These are phyloP conservation scores for Colletes collaris DNA, from an alignment of 2,888 invertebrate species.

Conservation along the genomic window DNA sequence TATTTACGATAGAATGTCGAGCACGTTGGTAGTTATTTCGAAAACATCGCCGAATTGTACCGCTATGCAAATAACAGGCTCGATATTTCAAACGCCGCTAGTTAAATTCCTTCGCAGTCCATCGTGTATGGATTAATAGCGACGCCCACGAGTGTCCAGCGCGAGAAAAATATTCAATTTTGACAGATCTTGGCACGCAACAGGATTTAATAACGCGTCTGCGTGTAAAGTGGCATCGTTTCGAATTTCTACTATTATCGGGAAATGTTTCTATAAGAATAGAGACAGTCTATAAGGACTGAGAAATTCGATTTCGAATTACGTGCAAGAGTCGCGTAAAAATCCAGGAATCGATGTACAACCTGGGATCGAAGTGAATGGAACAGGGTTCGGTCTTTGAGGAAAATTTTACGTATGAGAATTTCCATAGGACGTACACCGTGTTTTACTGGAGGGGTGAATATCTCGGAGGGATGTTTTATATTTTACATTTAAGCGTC, in stretches of 20 bases:
- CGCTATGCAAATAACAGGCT: background rate
- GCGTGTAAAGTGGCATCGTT: no score
- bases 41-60: background rate
- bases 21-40: background rate
- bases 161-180: no score
- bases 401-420: background rate
- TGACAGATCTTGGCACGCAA: no score
- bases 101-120: background rate
- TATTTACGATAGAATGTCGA: background rate
- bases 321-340: no score
- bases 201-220: no score
- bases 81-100: background rate
- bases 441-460: background rate
- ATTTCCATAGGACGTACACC: constrained; percentile 2
- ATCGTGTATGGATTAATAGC: no score
- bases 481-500: background rate
- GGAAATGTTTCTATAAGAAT: no score
- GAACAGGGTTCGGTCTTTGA: background rate
- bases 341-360: background rate
- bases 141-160: no score
- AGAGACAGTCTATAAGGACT: no score
- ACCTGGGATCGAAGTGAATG: constrained; percentile 11
- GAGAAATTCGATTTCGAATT: constrained; percentile 20
- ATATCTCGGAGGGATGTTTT: background rate
- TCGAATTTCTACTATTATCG: no score